phyloP scores from a whole-genome alignment of 2,888 invertebrate species.

The Dorcus parallelipipedus region DNA sequence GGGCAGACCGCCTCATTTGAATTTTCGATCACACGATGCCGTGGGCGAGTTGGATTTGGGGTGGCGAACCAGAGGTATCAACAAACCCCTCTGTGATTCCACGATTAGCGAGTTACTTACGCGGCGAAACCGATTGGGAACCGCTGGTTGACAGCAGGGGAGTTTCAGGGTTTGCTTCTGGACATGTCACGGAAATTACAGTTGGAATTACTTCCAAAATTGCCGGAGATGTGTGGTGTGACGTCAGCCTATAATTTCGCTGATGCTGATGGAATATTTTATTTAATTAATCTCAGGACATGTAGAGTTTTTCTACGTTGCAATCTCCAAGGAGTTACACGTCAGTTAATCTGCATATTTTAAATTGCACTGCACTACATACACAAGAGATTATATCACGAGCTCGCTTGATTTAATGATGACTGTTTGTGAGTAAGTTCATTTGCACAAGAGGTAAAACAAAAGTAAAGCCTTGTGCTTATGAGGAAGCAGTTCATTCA shows the following conservation, averaged over 20 bases:
- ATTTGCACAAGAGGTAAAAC: too few species aligned
- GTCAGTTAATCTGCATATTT: too few species aligned
- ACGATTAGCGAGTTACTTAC: neutral
- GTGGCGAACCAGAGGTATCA: conserved; percentile 2
- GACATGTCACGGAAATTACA: neutral
- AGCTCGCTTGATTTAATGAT: too few species aligned
- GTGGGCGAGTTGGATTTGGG: conserved; percentile 13
- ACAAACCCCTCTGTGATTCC: neutral
- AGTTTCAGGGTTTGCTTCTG: neutral
- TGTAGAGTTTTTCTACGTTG: too few species aligned
- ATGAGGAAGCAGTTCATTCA: too few species aligned
- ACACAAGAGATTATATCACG: too few species aligned
- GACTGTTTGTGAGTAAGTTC: too few species aligned
- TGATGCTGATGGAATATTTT: too few species aligned
- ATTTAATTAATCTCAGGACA: too few species aligned
- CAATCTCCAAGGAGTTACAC: too few species aligned
- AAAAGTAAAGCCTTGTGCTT: too few species aligned
- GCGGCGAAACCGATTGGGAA: neutral
- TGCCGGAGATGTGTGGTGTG: neutral
- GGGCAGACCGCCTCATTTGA: conserved; percentile 25
- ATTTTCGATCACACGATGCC: conserved; percentile 25
- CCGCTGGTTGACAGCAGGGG: neutral
- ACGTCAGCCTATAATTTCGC: neutral
- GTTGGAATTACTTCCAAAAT: neutral
- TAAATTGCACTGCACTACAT: too few species aligned